These are phyloP conservation scores for Symphodus melops DNA, from an alignment of 2,113 vertebrate species.

Conservation along the genomic window DNA sequence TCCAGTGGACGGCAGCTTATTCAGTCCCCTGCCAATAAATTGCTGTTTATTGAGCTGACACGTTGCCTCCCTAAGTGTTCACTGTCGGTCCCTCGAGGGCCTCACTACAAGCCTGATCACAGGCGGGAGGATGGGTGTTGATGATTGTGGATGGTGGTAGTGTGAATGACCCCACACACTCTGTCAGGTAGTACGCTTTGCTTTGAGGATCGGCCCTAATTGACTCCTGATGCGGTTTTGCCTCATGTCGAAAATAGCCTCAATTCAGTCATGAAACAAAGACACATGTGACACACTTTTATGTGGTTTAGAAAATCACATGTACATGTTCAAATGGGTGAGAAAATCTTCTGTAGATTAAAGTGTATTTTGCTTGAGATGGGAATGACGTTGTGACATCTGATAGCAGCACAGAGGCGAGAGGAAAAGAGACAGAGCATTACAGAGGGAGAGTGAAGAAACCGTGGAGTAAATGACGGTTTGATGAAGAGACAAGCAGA, in stretches of 20 bases:
- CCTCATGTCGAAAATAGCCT: neutral
- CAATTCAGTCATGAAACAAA: neutral
- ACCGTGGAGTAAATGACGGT: conserved; percentile 15
- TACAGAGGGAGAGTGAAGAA: neutral
- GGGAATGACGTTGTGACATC: conserved; percentile 2
- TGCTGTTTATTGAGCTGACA: conserved; percentile 69
- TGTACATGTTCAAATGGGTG: neutral
- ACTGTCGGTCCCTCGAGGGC: conserved; percentile 60
- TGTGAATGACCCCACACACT: conserved; percentile 21
- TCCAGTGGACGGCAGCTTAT: conserved; percentile 53
- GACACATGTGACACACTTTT: neutral
- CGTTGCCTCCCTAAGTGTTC: conserved; percentile 52
- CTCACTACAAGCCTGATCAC: conserved; percentile 37
- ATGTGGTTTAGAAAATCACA: neutral
- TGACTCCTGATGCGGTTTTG: neutral
- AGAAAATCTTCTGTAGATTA: neutral
- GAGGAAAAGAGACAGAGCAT: neutral
- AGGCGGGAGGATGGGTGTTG: conserved; percentile 46
- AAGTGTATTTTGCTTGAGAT: neutral
- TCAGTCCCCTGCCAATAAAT: conserved; percentile 71
- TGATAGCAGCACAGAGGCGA: neutral
- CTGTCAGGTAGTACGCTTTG: conserved; percentile 2
- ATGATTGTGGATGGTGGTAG: conserved; percentile 11
- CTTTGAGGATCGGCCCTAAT: conserved; percentile 2
- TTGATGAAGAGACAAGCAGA: conserved; percentile 30